These are phyloP conservation scores for Epizoanthus fatuus DNA, from an alignment of 92 coral and sea anemone genomes.

Conservation along the genomic window DNA sequence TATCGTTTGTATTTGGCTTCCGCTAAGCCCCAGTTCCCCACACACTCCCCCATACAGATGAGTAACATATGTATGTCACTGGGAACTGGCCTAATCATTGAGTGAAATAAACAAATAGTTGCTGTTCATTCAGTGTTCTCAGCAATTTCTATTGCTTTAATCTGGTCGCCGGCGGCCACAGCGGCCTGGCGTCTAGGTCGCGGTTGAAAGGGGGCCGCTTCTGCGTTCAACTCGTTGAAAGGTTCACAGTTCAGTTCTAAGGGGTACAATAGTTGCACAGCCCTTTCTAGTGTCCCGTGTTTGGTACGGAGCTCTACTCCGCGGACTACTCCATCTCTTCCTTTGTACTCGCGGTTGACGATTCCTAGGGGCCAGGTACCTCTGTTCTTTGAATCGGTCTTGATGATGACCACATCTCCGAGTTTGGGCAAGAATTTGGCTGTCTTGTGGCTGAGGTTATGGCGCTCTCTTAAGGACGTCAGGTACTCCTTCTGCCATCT, in stretches of 20 bases:
- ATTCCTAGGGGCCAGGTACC: slow-evolving; percentile 55
- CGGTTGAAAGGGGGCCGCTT: no score
- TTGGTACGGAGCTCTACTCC: slow-evolving; percentile 24
- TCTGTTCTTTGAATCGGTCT: slow-evolving; percentile 46
- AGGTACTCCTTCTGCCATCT: slow-evolving; percentile 50
- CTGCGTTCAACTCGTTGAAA: no score
- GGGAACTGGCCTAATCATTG: no score
- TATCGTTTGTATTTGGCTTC: no score
- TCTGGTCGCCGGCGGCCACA: no score
- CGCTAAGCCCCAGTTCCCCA: no score
- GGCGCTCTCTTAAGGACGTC: slow-evolving; percentile 34
- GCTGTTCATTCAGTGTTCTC: no score
- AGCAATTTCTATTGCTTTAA: no score
- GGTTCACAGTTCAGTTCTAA: slow-evolving; percentile 28
- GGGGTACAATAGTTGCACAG: slow-evolving; percentile 29
- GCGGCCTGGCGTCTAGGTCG: no score
- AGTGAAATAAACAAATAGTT: no score
- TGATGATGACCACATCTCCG: slow-evolving; percentile 41
- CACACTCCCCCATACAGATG: no score
- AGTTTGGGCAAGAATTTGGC: slow-evolving; percentile 15
- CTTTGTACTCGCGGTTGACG: slow-evolving; percentile 16
- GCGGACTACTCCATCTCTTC: slow-evolving; percentile 31
- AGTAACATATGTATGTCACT: no score
- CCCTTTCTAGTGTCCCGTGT: slow-evolving; percentile 1
- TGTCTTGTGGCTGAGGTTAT: slow-evolving; percentile 32